These are phyloP conservation scores for Endotricha flammealis DNA, from an alignment of 2,888 invertebrate species.

Conservation along the genomic window DNA sequence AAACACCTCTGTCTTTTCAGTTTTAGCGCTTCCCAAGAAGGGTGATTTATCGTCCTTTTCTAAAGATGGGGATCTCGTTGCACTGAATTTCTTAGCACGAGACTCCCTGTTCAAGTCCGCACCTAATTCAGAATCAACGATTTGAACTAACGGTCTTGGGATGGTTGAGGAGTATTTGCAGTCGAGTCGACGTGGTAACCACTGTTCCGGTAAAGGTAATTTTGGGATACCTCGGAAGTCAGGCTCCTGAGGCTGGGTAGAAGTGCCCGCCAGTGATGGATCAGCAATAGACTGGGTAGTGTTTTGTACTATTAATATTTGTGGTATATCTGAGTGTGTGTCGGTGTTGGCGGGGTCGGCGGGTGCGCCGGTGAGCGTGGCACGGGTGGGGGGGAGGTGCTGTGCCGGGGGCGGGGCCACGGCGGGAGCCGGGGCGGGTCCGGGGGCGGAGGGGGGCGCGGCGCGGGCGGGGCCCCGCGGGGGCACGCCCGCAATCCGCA, in stretches of 20 bases:
- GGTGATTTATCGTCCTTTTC: conserved; percentile 74
- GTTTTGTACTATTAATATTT: conserved; percentile 21
- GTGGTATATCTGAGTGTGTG: conserved; percentile 12
- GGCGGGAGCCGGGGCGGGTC: conserved; percentile 19
- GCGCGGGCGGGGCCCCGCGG: conserved; percentile 15
- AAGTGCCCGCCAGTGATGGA: conserved; percentile 19
- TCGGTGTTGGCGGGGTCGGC: conserved; percentile 19
- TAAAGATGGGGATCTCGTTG: conserved; percentile 68
- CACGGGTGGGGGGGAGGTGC: conserved; percentile 24
- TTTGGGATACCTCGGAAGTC: conserved; percentile 50
- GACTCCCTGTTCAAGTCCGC: conserved; percentile 34
- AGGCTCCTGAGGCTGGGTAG: conserved; percentile 18
- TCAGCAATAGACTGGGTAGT: conserved; percentile 17
- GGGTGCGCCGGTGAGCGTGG: conserved; percentile 27
- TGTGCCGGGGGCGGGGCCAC: conserved; percentile 24
- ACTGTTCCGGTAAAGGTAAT: conserved; percentile 64
- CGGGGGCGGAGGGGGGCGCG: conserved; percentile 23
- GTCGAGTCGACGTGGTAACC: conserved; percentile 60
- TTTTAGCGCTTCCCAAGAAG: conserved; percentile 46
- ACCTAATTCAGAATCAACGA: conserved; percentile 49
- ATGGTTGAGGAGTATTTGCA: conserved; percentile 59
- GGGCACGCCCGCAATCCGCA: conserved; percentile 34
- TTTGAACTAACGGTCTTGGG: conserved; percentile 57
- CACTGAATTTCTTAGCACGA: conserved; percentile 53
- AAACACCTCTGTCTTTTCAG: conserved; percentile 51